Percentiles rank a stretch among this genome's conserved stretches.
These are phyloP conservation scores for Coturnix japonica DNA, from an alignment of 2,113 vertebrate genomes.

Conservation along the genomic window DNA sequence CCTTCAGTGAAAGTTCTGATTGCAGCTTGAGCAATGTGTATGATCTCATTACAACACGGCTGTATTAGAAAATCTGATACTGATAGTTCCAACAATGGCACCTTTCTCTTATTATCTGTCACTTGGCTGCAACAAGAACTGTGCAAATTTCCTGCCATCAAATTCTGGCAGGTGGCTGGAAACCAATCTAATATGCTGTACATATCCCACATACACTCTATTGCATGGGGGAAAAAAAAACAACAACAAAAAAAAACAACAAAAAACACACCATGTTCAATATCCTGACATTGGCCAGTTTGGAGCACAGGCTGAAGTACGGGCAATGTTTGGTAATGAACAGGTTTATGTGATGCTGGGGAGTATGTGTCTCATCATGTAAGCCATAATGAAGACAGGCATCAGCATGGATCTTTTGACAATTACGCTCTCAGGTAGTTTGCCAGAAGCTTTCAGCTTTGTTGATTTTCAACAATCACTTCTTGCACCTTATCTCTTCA, in stretches of 20 bases:
- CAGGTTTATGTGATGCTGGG: background rate
- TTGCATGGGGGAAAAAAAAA: background rate
- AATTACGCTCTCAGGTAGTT: too few relatives aligned
- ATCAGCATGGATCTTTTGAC: background rate
- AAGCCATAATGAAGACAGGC: rapidly evolving
- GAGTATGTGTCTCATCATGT: rapidly evolving
- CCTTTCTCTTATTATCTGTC: slow-evolving; percentile 53
- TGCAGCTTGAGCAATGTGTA: slow-evolving; percentile 29
- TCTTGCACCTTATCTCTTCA: background rate
- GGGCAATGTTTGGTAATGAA: background rate
- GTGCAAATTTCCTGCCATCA: slow-evolving; percentile 57
- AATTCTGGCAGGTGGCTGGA: background rate
- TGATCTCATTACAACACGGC: slow-evolving; percentile 55
- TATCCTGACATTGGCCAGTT: background rate
- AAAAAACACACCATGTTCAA: background rate
- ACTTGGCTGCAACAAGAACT: slow-evolving; percentile 26
- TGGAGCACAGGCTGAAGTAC: background rate
- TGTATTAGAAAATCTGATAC: slow-evolving; percentile 63
- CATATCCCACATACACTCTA: background rate
- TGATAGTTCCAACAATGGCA: slow-evolving; percentile 35
- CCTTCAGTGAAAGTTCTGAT: slow-evolving; percentile 43
- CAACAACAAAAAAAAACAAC: too few relatives aligned
- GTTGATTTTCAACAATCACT: background rate
- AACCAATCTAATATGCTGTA: background rate
- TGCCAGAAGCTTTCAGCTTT: background rate